Evolutionary conservation across 1,140 invertebrate species (phyloP).

Genomic region (Cecropterus lyciades): DNA sequence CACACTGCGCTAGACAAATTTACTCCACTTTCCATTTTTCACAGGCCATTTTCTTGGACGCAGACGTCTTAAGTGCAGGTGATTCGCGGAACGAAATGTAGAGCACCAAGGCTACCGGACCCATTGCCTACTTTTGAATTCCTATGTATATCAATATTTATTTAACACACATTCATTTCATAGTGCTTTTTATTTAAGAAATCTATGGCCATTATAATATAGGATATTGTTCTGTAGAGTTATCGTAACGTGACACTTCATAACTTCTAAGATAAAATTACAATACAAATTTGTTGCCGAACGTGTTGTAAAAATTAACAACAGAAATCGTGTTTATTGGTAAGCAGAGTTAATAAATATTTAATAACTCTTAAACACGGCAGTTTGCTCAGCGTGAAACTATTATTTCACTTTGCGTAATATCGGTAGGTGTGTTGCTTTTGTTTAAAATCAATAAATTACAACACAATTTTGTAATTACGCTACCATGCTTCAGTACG

Average conservation of each 20-base stretch:
- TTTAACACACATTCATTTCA: neutral
- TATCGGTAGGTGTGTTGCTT: slow-evolving; percentile 5
- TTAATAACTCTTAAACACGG: neutral
- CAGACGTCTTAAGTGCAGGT: slow-evolving; percentile 61
- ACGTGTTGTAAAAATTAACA: too few relatives aligned
- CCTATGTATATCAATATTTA: slow-evolving; percentile 20
- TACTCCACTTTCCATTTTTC: slow-evolving; percentile 81
- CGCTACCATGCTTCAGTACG: slow-evolving; percentile 21
- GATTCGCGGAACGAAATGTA: slow-evolving; percentile 67
- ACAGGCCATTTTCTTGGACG: slow-evolving; percentile 67
- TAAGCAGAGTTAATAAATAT: neutral
- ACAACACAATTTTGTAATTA: slow-evolving; percentile 34
- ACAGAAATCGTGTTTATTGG: neutral
- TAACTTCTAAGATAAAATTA: too few relatives aligned
- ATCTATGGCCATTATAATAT: neutral
- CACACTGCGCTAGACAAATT: slow-evolving; percentile 74
- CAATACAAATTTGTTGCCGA: too few relatives aligned
- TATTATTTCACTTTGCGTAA: slow-evolving; percentile 8
- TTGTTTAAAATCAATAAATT: slow-evolving; percentile 35
- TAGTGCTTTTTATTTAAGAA: neutral
- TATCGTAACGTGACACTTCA: too few relatives aligned
- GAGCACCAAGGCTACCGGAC: slow-evolving; percentile 55
- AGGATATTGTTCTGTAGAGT: too few relatives aligned
- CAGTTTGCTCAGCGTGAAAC: slow-evolving; percentile 1
- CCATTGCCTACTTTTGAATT: slow-evolving; percentile 53